Base-by-base conservation (phyloP, 2,797 vertebrate species). In the Lagocephalus sceleratus region DNA sequence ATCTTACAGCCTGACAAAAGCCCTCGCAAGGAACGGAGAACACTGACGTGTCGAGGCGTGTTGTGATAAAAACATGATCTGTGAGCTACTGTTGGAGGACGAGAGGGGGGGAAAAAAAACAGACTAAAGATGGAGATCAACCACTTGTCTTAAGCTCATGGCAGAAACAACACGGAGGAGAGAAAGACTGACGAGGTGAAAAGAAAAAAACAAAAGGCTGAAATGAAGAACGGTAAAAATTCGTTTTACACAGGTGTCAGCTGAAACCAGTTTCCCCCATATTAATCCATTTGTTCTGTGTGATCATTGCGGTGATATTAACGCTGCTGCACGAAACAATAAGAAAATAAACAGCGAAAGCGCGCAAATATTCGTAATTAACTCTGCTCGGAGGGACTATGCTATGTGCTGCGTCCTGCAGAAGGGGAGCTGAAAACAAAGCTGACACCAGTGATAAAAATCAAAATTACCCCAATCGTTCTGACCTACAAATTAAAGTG, bases 381-480 rank as follows among this genome's bases (percentile, higher is more conserved):
- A 62, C 49, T 47, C 46, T 54, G 59, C 74, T 66, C 51, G 26
- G 57, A 57, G 57, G 75, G 41, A 35, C 21, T 47, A 71, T 56
- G 67, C 52, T n/a, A n/a, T n/a, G n/a, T 63, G 74, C 64, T 54
- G 60, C 38, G 54, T 72, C 72, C 74, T 58, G 69, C 66, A 69
- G 62, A 64, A 77, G 74, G 62, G 51, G 35, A 71, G 56, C 40
- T 44, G 25, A 62, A 71, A 82, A 68, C 58, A 47, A 43, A n/a
- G 20, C 65, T 79, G 82, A 76, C 78, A 76, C 57, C 9, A 19
- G 20, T 45, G 57, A 75, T 80, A 52, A 65, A 73, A 75, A 86
- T 75, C 65, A 16, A 60, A 82, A 76, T 75, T 57, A 74, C 22
- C 45, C 45, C 66, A 55, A 70, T 43, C 35, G 39, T 43, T 26